phyloP scores from a whole-genome alignment of 2,888 invertebrate species.

The Polydrusus tereticollis region DNA sequence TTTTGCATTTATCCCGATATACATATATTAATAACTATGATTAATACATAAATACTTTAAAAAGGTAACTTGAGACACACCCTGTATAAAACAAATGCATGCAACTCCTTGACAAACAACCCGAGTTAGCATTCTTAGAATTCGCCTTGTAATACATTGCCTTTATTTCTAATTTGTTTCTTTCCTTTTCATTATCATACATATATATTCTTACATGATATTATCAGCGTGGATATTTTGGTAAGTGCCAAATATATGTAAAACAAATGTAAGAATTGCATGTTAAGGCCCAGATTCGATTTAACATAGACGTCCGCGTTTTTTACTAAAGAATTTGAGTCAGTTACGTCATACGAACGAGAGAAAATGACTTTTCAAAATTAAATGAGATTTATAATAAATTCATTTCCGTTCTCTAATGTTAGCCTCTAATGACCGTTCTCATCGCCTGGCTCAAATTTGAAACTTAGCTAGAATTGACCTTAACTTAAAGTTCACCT shows the following conservation, averaged over 20 bases:
- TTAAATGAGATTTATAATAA: too few species aligned
- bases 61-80: conserved; percentile 1
- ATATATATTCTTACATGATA: conserved; percentile 45
- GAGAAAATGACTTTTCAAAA: too few species aligned
- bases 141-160: conserved; percentile 40
- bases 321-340: background rate
- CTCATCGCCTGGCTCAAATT: too few species aligned
- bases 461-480: too few species aligned
- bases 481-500: too few species aligned
- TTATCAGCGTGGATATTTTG: conserved; percentile 49
- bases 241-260: conserved; percentile 50
- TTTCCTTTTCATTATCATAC: conserved; percentile 50
- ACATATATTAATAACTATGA: too few species aligned
- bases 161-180: conserved; percentile 46
- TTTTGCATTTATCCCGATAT: too few species aligned
- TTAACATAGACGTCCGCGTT: conserved; percentile 6
- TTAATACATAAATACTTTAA: background rate
- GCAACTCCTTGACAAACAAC: conserved; percentile 28
- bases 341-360: background rate
- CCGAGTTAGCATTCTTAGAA: conserved; percentile 35
- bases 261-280: conserved; percentile 50
- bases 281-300: conserved; percentile 25
- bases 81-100: conserved; percentile 25
- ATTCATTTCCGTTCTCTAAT: too few species aligned
- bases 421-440: too few species aligned